These are phyloP conservation scores for Cerastoderma edule DNA, from an alignment of 2,888 invertebrate genomes.

Conservation along the genomic window DNA sequence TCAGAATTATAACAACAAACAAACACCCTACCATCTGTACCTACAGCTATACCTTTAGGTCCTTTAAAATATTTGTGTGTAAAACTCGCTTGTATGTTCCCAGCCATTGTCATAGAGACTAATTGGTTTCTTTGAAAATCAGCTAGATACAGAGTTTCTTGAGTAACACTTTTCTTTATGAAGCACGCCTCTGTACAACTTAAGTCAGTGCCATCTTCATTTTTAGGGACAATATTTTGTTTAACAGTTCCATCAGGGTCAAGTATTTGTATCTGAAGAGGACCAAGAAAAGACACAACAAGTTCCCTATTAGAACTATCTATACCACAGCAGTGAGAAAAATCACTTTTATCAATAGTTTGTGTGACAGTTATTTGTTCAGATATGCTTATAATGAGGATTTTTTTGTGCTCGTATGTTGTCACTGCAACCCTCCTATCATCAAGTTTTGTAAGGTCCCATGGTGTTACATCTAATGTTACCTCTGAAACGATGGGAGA, in stretches of 20 bases:
- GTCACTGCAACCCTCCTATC: slow-evolving; percentile 8
- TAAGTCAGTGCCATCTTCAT: background rate
- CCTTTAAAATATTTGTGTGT: background rate
- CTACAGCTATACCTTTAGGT: slow-evolving; percentile 9
- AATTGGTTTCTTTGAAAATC: background rate
- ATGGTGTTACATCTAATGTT: background rate
- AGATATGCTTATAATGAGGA: background rate
- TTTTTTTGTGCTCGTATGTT: background rate
- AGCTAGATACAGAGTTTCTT: background rate
- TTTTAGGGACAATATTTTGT: background rate
- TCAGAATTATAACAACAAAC: background rate
- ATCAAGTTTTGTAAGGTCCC: slow-evolving; percentile 6
- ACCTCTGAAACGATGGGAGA: background rate
- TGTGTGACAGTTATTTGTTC: background rate
- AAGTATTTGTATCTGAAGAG: slow-evolving; percentile 8
- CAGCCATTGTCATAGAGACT: slow-evolving; percentile 8
- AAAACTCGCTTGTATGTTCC: background rate
- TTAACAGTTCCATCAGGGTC: slow-evolving; percentile 8
- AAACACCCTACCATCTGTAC: slow-evolving; percentile 6
- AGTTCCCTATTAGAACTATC: slow-evolving; percentile 2
- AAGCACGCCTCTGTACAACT: background rate
- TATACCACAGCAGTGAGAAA: slow-evolving; percentile 3
- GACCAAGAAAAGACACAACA: slow-evolving; percentile 7
- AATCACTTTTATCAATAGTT: background rate
- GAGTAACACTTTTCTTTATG: background rate